A percentile compares a stretch with the other conserved stretches of the same genome.
phyloP scores from a whole-genome alignment of 2,797 vertebrate species.

The Poecile montanus region DNA sequence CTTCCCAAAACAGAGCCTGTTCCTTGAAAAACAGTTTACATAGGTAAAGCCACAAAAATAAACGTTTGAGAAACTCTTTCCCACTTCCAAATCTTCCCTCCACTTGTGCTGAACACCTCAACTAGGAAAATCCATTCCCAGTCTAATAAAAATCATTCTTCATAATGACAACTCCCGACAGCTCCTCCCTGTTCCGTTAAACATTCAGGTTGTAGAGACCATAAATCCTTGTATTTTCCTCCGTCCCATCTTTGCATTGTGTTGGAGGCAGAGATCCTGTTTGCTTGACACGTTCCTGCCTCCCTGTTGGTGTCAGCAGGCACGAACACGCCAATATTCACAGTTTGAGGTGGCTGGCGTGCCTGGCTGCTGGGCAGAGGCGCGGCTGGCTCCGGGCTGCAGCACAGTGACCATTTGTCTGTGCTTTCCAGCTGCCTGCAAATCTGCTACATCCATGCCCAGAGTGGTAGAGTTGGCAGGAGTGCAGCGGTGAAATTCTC shows the following conservation, averaged over 20 bases:
- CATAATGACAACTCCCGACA: neutral
- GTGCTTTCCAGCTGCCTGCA: conserved; percentile 27
- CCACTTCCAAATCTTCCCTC: neutral
- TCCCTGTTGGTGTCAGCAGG: neutral
- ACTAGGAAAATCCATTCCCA: neutral
- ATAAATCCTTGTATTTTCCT: neutral
- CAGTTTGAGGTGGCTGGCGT: neutral
- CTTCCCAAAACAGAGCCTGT: neutral
- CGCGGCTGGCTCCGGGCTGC: neutral
- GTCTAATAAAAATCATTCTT: conserved; percentile 6
- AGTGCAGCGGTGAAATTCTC: neutral
- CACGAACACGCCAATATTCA: neutral
- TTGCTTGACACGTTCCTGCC: neutral
- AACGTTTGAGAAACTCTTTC: neutral
- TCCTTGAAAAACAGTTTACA: neutral
- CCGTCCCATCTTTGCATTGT: neutral
- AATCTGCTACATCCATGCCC: conserved; percentile 19
- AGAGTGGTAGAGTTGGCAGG: conserved; percentile 45
- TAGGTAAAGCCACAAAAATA: neutral
- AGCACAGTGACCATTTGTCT: conserved; percentile 36
- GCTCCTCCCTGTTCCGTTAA: neutral
- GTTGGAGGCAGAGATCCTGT: neutral
- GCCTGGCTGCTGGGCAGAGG: neutral
- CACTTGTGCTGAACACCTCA: neutral
- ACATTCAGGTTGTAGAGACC: neutral